A percentile compares a stretch with the other conserved stretches of the same genome.
phyloP scores from a whole-genome alignment of 2,888 invertebrate species.

The Tricholauxania praeusta region DNA sequence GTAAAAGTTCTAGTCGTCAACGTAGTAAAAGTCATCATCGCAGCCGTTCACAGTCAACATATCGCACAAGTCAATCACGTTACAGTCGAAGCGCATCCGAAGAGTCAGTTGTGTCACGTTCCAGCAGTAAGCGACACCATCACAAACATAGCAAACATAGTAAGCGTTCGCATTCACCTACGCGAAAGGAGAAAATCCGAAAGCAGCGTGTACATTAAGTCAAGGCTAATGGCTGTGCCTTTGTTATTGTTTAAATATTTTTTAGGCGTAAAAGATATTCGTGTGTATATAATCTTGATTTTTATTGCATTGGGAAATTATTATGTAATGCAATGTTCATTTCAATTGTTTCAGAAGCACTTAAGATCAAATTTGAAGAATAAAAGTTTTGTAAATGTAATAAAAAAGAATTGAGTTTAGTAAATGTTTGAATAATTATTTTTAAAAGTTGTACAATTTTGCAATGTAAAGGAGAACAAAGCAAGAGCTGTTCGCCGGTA shows the following conservation, averaged over 20 bases:
- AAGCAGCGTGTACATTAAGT: constrained; percentile 23
- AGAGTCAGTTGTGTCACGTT: constrained; percentile 10
- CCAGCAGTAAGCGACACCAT: constrained; percentile 2
- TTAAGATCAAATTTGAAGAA: not conserved
- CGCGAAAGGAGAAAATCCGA: constrained; percentile 37
- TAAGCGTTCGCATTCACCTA: constrained; percentile 37
- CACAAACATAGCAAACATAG: constrained; percentile 21
- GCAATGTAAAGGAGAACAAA: no score
- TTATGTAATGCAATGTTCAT: not conserved
- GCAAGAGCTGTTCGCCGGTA: no score
- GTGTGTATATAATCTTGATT: not conserved
- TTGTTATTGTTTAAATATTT: constrained; percentile 2
- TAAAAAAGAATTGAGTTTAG: no score
- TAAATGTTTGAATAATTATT: no score
- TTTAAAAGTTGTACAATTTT: no score
- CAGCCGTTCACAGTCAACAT: constrained; percentile 29
- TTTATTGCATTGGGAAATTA: not conserved
- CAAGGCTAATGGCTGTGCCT: not conserved
- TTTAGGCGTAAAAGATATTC: not conserved
- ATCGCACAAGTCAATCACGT: constrained; percentile 20
- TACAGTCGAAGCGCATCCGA: constrained; percentile 21
- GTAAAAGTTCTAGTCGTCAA: constrained; percentile 22
- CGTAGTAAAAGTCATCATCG: constrained; percentile 32
- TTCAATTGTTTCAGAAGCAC: constrained; percentile 21
- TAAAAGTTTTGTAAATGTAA: no score